phyloP scores from a whole-genome alignment of 1,140 invertebrate genomes.

The Drosophila athabasca region DNA sequence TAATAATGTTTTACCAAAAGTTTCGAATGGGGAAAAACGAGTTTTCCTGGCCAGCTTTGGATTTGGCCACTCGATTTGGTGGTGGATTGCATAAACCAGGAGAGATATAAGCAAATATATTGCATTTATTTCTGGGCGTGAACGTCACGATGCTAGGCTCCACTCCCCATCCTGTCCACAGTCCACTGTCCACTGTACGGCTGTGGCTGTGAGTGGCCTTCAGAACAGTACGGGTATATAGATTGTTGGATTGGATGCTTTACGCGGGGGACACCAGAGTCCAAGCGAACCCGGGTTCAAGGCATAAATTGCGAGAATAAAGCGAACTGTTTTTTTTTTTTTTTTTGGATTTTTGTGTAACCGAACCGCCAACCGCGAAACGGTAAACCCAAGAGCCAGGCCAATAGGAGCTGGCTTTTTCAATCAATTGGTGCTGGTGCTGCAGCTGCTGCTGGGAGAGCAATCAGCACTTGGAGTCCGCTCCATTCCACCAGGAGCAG shows the following conservation, averaged over 20 bases:
- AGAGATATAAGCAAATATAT: conserved; percentile 15
- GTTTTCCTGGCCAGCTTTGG: conserved; percentile 7
- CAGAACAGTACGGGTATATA: too few species aligned
- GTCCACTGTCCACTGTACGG: too few species aligned
- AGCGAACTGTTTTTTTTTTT: conserved; percentile 6
- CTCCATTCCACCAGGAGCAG: conserved; percentile 48
- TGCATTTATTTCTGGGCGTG: conserved; percentile 44
- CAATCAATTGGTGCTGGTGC: conserved; percentile 65
- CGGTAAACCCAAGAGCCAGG: conserved; percentile 33
- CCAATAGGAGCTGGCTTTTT: conserved; percentile 44
- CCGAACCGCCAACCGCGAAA: conserved; percentile 45
- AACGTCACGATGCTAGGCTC: conserved; percentile 35
- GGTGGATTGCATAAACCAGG: conserved; percentile 23
- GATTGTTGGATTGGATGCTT: too few species aligned
- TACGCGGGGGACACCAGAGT: conserved; percentile 6
- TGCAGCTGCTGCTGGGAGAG: conserved; percentile 63
- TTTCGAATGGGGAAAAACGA: conserved; percentile 4
- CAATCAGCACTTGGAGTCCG: conserved; percentile 60
- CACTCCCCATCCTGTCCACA: too few species aligned
- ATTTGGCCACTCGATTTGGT: not conserved
- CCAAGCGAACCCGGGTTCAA: conserved; percentile 20
- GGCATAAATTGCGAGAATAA: conserved; percentile 59
- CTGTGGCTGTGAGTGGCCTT: not conserved
- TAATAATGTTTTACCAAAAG: conserved; percentile 19
- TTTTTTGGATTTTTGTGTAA: conserved; percentile 22